Evolutionary conservation across 2,888 invertebrate species (phyloP), one percentile per base, ranked within the genome.

Genomic region (Corbicula japonica): DNA sequence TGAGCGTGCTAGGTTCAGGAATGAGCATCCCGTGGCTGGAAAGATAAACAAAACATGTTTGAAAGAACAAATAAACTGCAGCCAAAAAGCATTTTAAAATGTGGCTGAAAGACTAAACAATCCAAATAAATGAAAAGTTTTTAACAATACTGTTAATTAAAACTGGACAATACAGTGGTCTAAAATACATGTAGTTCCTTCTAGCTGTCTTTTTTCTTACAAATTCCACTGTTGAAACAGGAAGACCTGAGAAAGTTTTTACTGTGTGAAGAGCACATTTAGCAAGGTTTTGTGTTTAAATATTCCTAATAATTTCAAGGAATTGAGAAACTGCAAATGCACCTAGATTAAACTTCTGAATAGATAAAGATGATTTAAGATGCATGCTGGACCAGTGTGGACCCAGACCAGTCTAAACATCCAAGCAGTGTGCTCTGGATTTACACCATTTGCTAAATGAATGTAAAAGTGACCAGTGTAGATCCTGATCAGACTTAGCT

Each of bases 11-110:
- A 74, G 48, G 48, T 58, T 78, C 78, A 78, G 60, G 79, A 83
- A 34, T 83, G 79, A 71, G 83, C 35, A 63, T 80, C 83, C 62
- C 83, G 35, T n/a, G 76, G 79, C 83, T 83, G 77, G 74, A 83
- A 83, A 6, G 61, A 26, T 46, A 21, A 32, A 58, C 21, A 41
- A 34, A 21, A 61, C 21, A 8, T 28, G n/a, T 65, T 21, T 4
- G n/a, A 65, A 15, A 26, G 15, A 5, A 26, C 30, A 12, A 48
- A 63, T 6, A 41, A 38, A 21, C 18, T 23, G 4, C 12, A 23
- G 15, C 23, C 12, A 52, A 26, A 52, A 23, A 6, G 15, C 28
- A 23, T 52, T 52, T 26, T 23, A 26, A 26, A 15, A 52, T 12
- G 28, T 5, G 15, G 12, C 18, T 15, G 52, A 15, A 26, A 15